Conservation (phyloP, 2,888 invertebrate genomes). For the Anarsia innoxiella region DNA sequence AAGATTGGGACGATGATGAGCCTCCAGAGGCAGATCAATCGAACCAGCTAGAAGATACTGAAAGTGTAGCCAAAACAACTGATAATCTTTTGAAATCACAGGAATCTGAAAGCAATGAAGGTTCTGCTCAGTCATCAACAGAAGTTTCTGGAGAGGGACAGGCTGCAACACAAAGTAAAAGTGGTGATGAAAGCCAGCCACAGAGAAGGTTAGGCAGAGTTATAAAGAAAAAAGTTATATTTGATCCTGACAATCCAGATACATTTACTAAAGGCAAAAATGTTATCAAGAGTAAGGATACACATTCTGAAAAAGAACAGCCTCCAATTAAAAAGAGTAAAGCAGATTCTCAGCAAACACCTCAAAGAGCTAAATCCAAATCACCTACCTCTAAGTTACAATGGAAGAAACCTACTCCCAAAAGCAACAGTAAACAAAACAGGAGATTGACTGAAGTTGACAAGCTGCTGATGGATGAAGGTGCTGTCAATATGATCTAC, state of each 20-base stretch:
- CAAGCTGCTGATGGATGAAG: constrained; percentile 86
- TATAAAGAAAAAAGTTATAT: constrained; percentile 83
- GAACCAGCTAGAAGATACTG: constrained; percentile 22
- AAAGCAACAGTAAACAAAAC: constrained; percentile 64
- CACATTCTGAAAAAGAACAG: constrained; percentile 34
- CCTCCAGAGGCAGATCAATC: constrained; percentile 31
- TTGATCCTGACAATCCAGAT: constrained; percentile 80
- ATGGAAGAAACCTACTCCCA: constrained; percentile 65
- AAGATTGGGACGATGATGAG: constrained; percentile 71
- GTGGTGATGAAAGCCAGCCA: constrained; percentile 45
- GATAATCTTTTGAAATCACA: neutral
- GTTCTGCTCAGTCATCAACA: too few relatives aligned
- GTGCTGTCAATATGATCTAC: constrained; percentile 89
- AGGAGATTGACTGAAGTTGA: constrained; percentile 82
- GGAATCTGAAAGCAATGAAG: too few relatives aligned
- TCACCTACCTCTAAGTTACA: constrained; percentile 52
- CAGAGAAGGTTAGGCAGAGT: constrained; percentile 67
- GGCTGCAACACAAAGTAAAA: constrained; percentile 31
- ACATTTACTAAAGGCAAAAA: constrained; percentile 62
- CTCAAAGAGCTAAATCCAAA: constrained; percentile 44
- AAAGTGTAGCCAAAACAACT: constrained; percentile 9
- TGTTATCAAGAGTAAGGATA: constrained; percentile 40
- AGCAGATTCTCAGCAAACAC: constrained; percentile 34
- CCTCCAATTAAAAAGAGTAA: constrained; percentile 44
- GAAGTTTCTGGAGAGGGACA: constrained; percentile 27